phyloP scores from a whole-genome alignment of 2,113 vertebrate genomes.

The Dolichotis patagonum region DNA sequence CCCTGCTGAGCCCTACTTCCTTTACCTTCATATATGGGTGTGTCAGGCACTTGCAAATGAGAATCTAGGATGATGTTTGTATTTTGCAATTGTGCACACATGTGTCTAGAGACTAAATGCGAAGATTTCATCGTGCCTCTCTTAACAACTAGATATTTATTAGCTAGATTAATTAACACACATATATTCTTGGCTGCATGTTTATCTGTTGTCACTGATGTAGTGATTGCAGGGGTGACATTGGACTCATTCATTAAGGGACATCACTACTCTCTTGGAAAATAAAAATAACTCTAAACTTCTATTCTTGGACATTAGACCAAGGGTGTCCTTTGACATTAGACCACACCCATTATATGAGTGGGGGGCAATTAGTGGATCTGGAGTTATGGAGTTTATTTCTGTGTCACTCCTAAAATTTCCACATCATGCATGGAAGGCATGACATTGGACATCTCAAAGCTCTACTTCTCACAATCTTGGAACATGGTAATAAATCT shows the following conservation, averaged over 20 bases:
- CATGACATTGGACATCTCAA: not conserved
- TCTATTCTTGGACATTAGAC: constrained; percentile 74
- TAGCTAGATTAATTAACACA: constrained; percentile 65
- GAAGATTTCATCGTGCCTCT: constrained; percentile 52
- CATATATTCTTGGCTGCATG: constrained; percentile 33
- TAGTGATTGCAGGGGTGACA: constrained; percentile 69
- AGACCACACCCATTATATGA: not conserved
- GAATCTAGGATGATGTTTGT: not conserved
- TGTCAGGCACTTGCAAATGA: not conserved
- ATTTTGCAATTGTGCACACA: constrained; percentile 21
- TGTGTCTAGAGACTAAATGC: constrained; percentile 20
- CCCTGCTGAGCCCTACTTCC: not conserved
- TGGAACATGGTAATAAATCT: not conserved
- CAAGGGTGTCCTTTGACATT: no score
- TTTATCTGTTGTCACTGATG: constrained; percentile 41
- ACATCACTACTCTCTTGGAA: constrained; percentile 58
- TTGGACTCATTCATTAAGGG: constrained; percentile 42
- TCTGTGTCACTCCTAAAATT: constrained; percentile 25
- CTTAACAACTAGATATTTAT: constrained; percentile 52
- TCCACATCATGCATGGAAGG: not conserved
- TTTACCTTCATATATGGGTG: not conserved
- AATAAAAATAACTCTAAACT: constrained; percentile 73
- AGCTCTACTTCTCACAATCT: not conserved
- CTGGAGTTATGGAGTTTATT: not conserved
- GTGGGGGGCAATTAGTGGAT: not conserved